These are phyloP conservation scores for Brachyptera putata DNA, from an alignment of 2,888 invertebrate genomes.

Conservation along the genomic window DNA sequence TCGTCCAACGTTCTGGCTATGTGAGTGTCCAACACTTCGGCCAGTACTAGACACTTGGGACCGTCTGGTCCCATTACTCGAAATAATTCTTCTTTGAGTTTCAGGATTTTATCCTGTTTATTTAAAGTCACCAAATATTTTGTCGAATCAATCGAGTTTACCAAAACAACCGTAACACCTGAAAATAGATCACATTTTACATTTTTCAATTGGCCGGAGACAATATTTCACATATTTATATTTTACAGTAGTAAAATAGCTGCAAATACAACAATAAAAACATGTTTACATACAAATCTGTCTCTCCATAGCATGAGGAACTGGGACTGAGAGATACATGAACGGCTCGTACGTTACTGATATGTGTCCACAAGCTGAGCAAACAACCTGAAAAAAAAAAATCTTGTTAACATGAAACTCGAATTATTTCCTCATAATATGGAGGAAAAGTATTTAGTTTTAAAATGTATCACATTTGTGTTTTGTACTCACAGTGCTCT, in stretches of 20 bases:
- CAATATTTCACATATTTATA: no score
- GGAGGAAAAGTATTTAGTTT: no score
- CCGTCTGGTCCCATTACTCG: constrained; percentile 44
- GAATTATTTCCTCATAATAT: no score
- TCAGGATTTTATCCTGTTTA: constrained; percentile 52
- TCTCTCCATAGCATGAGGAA: constrained; percentile 58
- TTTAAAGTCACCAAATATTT: constrained; percentile 53
- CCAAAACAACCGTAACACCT: constrained; percentile 53
- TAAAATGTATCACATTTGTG: no score
- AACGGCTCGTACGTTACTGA: constrained; percentile 63
- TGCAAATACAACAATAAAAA: no score
- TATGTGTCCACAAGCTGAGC: constrained; percentile 55
- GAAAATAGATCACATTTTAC: constrained; percentile 24
- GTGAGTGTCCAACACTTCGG: constrained; percentile 57
- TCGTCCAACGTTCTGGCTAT: constrained; percentile 56
- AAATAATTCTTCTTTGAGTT: constrained; percentile 50
- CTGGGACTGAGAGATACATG: constrained; percentile 62
- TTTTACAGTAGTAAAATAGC: no score
- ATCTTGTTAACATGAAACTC: background rate
- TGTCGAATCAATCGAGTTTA: constrained; percentile 44
- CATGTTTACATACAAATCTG: constrained; percentile 48
- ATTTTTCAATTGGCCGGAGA: background rate
- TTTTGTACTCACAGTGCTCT: constrained; percentile 56
- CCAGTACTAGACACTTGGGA: constrained; percentile 47
- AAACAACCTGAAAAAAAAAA: constrained; percentile 52